Percentiles rank a stretch among this genome's conserved stretches.
Conservation (phyloP, 2,888 invertebrate genomes). For the Lasiommata megera region DNA sequence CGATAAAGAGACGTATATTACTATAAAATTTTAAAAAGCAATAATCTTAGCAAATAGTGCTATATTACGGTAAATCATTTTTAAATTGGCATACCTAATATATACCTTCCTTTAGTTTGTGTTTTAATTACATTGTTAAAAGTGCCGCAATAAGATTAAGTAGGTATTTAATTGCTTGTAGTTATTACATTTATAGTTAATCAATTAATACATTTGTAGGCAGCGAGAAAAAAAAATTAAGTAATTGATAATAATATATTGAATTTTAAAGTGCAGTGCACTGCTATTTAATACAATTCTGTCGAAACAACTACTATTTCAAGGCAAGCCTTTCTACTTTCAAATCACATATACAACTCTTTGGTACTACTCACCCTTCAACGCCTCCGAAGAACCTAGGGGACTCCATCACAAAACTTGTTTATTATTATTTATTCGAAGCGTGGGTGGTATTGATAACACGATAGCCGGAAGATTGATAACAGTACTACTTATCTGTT, state of each 20-base stretch:
- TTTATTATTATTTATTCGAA: conserved; percentile 24
- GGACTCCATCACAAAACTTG: conserved; percentile 37
- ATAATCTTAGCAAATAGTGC: too few species aligned
- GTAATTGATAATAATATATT: neutral
- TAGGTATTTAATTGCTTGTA: too few species aligned
- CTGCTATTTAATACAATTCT: conserved; percentile 3
- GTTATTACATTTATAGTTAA: too few species aligned
- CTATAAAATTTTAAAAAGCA: too few species aligned
- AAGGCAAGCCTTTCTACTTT: conserved; percentile 74
- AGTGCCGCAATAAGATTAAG: neutral
- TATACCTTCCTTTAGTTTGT: too few species aligned
- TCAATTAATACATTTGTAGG: too few species aligned
- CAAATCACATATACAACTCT: conserved; percentile 37
- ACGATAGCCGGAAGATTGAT: conserved; percentile 32
- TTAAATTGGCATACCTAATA: too few species aligned
- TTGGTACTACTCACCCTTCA: conserved; percentile 58
- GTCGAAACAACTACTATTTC: conserved; percentile 50
- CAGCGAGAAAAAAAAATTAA: neutral
- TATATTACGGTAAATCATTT: too few species aligned
- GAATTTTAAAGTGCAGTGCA: conserved; percentile 2
- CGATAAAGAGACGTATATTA: too few species aligned
- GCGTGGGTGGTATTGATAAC: conserved; percentile 35
- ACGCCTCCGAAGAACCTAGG: conserved; percentile 67
- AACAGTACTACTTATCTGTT: conserved; percentile 29
- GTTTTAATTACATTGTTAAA: neutral